Evolutionary conservation across 2,113 vertebrate genomes (phyloP), one percentile per base, ranked within the genome.

Genomic region (Collichthys lucidus): DNA sequence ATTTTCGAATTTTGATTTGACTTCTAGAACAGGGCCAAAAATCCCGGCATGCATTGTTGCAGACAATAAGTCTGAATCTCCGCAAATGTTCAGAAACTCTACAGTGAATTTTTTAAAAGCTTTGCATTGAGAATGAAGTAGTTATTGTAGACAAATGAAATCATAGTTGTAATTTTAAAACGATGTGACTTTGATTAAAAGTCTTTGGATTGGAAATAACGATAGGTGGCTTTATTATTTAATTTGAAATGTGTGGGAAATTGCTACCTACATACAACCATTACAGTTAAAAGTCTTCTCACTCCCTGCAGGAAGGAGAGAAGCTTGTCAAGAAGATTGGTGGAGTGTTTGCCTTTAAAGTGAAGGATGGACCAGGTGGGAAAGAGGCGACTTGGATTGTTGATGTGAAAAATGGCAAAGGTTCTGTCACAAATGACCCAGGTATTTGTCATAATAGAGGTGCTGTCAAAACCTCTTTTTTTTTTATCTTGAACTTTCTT

Each of bases 331-430:
- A 97, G 95, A 98, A 97, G 93, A 95, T 98, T 0, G 96, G 96
- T 11, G 97, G 95, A n/a, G 85, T 99, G 80, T 98, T 99, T 92
- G 96, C 96, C 53, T 99, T 99, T 76, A 96, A 97, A 88, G 95
- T 99, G 90, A 98, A 96, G 85, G 96, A 96, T 24, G 97, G 97
- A 31, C 97, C 97, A 3, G 95, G 56, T 1, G 98, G 97, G 61
- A 96, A 95, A 84, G 96, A 98, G 88, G 97, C 95, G 5, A 95
- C 95, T 19, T 99, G 98, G 98, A 49, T 98, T 2, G 97, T 99
- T 22, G 98, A 99, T 53, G 95, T 97, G 91, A 99, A 99, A 87
- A 98, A 96, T 0, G 96, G 96, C 56, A 96, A 93, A 86, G 97
- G 98, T 29, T 97, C 95, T 0, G 96, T 99, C 70, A 93, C 84